Evolutionary conservation across 1,140 invertebrate species (phyloP).

Genomic region (Hyphantria cunea): DNA sequence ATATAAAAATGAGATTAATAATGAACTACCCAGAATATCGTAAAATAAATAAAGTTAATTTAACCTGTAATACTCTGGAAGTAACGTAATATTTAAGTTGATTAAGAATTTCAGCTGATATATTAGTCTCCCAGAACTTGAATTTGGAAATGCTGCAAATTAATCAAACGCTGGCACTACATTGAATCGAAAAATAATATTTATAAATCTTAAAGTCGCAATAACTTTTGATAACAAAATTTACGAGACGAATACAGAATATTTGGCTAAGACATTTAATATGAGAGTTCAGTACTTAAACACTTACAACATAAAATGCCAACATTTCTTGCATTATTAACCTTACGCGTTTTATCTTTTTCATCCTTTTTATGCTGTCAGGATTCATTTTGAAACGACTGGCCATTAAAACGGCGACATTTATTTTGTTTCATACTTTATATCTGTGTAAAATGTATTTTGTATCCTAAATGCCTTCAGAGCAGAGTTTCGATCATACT

Average conservation of each 20-base stretch:
- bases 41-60: too few species aligned
- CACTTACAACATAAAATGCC: not conserved
- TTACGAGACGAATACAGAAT: conserved; percentile 17
- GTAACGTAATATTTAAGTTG: too few species aligned
- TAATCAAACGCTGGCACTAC: conserved; percentile 23
- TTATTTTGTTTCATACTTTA: not conserved
- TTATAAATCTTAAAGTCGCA: conserved; percentile 27
- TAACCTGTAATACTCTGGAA: too few species aligned
- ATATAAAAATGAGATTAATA: too few species aligned
- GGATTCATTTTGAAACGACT: conserved; percentile 9
- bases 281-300: not conserved
- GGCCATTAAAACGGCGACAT: not conserved
- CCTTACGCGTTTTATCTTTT: not conserved
- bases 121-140: too few species aligned
- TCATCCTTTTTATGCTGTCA: conserved; percentile 3
- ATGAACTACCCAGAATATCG: too few species aligned
- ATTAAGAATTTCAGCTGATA: too few species aligned
- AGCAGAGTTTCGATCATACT: too few species aligned
- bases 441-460: not conserved
- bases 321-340: conserved; percentile 1
- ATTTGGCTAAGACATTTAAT: conserved; percentile 4
- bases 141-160: conserved; percentile 4
- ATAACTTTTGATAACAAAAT: conserved; percentile 19
- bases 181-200: conserved; percentile 17
- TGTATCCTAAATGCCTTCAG: too few species aligned